These are phyloP conservation scores for Remorina albescens DNA, from an alignment of 2,797 vertebrate genomes.

Conservation along the genomic window DNA sequence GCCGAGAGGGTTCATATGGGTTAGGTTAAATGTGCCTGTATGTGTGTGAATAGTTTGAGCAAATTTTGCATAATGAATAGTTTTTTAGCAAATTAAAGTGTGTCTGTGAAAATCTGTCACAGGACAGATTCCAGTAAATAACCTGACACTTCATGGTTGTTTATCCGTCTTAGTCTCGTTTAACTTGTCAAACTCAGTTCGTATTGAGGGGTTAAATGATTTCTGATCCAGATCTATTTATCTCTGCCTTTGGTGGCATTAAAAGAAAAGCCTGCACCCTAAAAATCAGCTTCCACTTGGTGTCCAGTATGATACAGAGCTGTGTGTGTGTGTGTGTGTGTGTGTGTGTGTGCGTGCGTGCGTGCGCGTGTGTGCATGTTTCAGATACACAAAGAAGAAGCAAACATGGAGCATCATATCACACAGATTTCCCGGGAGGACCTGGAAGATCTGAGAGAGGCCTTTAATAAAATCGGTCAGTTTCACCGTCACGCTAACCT, in stretches of 20 bases:
- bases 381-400: conserved; percentile 43
- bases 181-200: not conserved
- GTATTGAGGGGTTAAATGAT: not conserved
- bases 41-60: conserved; percentile 5
- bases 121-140: conserved; percentile 27
- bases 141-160: conserved; percentile 21
- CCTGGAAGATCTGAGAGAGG: conserved; percentile 93
- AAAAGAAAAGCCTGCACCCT: not conserved
- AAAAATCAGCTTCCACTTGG: conserved; percentile 7
- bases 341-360: not conserved
- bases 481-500: conserved; percentile 2
- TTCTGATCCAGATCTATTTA: no score
- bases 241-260: not conserved
- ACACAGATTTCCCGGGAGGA: conserved; percentile 94
- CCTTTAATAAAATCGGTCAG: conserved; percentile 95
- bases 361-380: no score
- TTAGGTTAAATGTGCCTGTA: conserved; percentile 7
- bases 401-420: conserved; percentile 89
- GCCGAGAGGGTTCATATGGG: not conserved
- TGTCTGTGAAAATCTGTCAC: not conserved
- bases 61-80: no score
- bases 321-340: not conserved
- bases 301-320: not conserved
- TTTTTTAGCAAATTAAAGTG: not conserved
- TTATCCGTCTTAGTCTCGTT: not conserved